Base-by-base conservation (phyloP, 2,113 vertebrate species). In the Salminus brasiliensis region DNA sequence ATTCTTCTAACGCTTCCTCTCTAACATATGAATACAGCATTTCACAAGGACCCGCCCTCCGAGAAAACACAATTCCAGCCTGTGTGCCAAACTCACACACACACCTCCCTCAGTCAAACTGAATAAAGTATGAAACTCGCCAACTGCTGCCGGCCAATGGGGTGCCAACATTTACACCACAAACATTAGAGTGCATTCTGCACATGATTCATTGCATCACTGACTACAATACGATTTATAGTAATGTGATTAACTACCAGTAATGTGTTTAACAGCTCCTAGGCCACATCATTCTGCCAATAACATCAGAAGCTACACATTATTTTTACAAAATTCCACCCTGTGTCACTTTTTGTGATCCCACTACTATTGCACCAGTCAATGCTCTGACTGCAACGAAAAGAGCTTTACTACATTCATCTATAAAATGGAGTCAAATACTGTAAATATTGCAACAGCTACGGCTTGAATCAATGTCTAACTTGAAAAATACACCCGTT, bases 21-120 rank as follows among this genome's bases (percentile, higher is more conserved):
- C 74, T 12, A 74, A 80, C 69, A 60, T 69, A 76, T 53, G 83
- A 74, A 81, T 81, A 83, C 67, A 57, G 5, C 10, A 34, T 85
- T 83, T 83, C 59, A 59, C 66, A 49, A 67, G 74, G 70, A 41
- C 39, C 39, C 9, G 6, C 39, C 39, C 39, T 41, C 4, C 39
- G 6, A 41, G 39, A 11, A 41, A 41, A 41, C 39, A 41, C 39
- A 41, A 41, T 41, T 41, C 39, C 8, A 57, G 57, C 62, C 55
- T 47, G 16, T 74, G 45, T 23, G 60, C 75, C 30, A 63, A 76
- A 78, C 68, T 43, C 73, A 39, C 57, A 74, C 62, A n/a, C n/a
- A n/a, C n/a, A n/a, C n/a, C n/a, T n/a, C n/a, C n/a, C n/a, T 65
- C 52, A 47, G 25, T 39, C 15, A 63, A 77, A 59, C 63, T 69